A percentile compares a stretch with the other conserved stretches of the same genome.
phyloP scores from a whole-genome alignment of 2,888 invertebrate species.

The Adelognathus sp. region DNA sequence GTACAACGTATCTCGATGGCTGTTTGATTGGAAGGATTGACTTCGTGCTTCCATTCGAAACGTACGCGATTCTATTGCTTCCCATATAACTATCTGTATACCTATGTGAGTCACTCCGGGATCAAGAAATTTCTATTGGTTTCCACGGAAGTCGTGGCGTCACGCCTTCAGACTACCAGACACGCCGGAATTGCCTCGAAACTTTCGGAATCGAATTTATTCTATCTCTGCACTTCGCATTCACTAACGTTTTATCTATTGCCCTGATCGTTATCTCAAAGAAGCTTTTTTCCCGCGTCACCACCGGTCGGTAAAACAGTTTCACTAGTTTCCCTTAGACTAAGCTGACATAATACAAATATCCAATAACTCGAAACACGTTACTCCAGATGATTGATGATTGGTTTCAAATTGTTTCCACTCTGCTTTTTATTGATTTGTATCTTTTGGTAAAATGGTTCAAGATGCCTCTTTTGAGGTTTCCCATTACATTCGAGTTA shows the following conservation, averaged over 20 bases:
- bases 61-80: conserved; percentile 20
- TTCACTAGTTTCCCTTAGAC: too few relatives aligned
- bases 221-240: neutral
- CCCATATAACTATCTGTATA: neutral
- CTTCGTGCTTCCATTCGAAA: conserved; percentile 22
- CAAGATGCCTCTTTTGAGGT: too few relatives aligned
- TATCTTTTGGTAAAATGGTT: too few relatives aligned
- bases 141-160: neutral
- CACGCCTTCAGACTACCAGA: neutral
- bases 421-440: too few relatives aligned
- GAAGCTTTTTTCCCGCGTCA: neutral
- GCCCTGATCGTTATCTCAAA: neutral
- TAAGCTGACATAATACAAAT: too few relatives aligned
- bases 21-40: conserved; percentile 27
- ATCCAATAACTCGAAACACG: too few relatives aligned
- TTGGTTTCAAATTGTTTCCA: too few relatives aligned
- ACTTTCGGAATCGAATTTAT: neutral
- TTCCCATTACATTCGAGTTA: too few relatives aligned
- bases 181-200: too few relatives aligned
- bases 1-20: neutral
- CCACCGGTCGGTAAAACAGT: too few relatives aligned
- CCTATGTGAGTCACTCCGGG: neutral
- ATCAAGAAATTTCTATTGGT: neutral
- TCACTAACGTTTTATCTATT: neutral
- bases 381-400: too few relatives aligned